Evolutionary conservation across 2,113 vertebrate species (phyloP).

Genomic region (Elachura formosa): DNA sequence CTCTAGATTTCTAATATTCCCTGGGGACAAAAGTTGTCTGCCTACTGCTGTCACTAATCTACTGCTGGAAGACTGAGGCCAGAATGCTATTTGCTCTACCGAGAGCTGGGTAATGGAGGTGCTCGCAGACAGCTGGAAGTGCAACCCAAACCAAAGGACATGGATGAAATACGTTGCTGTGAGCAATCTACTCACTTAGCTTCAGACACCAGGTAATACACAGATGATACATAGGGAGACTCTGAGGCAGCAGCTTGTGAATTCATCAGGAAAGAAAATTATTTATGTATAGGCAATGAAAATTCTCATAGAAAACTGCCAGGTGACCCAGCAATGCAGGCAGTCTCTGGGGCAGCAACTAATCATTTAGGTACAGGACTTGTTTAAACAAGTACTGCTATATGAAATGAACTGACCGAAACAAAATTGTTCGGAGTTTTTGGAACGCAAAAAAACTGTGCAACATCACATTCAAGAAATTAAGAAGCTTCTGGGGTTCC

Average conservation of each 20-base stretch:
- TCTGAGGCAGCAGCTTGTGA: background rate
- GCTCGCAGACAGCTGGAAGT: conserved; percentile 67
- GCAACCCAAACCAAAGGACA: background rate
- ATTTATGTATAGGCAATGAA: background rate
- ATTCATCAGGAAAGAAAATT: background rate
- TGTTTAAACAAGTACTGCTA: background rate
- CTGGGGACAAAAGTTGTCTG: conserved; percentile 16
- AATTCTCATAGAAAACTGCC: background rate
- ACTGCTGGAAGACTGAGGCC: conserved; percentile 12
- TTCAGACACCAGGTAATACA: background rate
- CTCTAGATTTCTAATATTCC: conserved; percentile 45
- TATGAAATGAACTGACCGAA: background rate
- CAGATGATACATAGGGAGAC: background rate
- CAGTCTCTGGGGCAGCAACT: background rate
- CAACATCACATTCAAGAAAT: background rate
- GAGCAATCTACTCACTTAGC: conserved; percentile 73
- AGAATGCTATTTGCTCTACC: conserved; percentile 63
- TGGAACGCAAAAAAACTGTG: background rate
- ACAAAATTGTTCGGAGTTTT: background rate
- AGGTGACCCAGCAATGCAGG: background rate
- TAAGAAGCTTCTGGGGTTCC: background rate
- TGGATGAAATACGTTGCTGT: conserved; percentile 70
- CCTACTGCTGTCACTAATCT: conserved; percentile 53
- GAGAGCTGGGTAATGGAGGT: conserved; percentile 69
- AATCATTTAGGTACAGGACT: background rate